Base-by-base conservation (phyloP, 2,797 vertebrate genomes). In the Micrastur ruficollis region DNA sequence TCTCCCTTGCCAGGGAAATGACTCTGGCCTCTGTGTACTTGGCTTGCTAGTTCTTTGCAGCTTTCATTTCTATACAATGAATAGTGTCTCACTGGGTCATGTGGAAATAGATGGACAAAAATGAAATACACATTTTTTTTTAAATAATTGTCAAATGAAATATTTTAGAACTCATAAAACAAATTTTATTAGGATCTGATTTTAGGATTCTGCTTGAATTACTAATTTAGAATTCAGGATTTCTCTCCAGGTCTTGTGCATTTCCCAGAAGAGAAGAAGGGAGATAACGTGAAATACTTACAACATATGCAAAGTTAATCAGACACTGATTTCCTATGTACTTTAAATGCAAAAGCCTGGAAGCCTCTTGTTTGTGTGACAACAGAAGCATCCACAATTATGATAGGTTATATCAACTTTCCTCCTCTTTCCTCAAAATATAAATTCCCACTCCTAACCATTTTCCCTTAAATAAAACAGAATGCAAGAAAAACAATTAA, bases 11-110 rank as follows among this genome's bases (percentile, higher is more conserved):
- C 61, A 81, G 34, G 42, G 52, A 94, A 95, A 81, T 95, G 65
- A 97, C 86, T 96, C 56, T 95, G 94, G 55, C 84, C 59, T 72
- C 62, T 90, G 36, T 94, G 34, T 86, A 25, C 75, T 96, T 95
- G 85, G n/a, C 46, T 95, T 95, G 38, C 18, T 94, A 50, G 7
- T 47, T 95, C 59, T 76, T 95, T 95, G 59, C 46, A 93, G 56
- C 81, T 93, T 96, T 68, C n/a, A 81, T 86, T 97, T 88, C 55
- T 90, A 29, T 47, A 38, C 17, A 94, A 52, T 85, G 82, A 93
- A 94, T 90, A 93, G 53, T 46, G 23, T 90, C 78, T 90, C 85
- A 70, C n/a, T 80, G 40, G 82, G 34, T 83, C 63, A 81, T 63
- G 40, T 86, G 20, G 25, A 89, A 91, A 70, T 72, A 26, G 53